Conservation (phyloP, 2,113 vertebrate species). For the Dipodomys merriami region DNA sequence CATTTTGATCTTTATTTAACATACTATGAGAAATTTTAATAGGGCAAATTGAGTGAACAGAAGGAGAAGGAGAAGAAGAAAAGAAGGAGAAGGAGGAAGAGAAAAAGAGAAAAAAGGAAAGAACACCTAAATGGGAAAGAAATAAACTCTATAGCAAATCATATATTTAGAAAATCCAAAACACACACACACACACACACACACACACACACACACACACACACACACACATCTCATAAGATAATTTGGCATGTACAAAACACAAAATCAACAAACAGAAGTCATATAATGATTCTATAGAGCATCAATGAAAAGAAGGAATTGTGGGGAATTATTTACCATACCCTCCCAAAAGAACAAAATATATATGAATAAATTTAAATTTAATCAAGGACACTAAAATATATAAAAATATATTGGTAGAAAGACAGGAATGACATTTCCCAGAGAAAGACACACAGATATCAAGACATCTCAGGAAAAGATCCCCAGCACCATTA, state of each 20-base stretch:
- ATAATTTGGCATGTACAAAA: not conserved
- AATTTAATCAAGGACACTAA: not conserved
- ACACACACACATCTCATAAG: not conserved
- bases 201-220: not conserved
- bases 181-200: no score
- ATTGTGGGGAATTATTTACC: not conserved
- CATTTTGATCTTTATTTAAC: not conserved
- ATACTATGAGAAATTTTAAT: not conserved
- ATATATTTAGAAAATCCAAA: not conserved
- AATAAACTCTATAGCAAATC: not conserved
- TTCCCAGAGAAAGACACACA: no score
- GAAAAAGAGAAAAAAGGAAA: not conserved
- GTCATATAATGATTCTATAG: not conserved
- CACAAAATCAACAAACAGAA: not conserved
- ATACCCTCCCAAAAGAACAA: not conserved
- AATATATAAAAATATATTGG: not conserved
- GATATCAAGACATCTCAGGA: not conserved
- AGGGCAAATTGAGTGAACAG: no score
- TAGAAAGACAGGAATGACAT: not conserved
- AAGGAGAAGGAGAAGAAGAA: no score
- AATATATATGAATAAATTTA: no score
- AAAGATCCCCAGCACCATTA: not conserved
- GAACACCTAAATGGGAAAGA: not conserved
- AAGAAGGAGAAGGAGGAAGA: not conserved
- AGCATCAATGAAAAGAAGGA: not conserved